A percentile compares a stretch with the other conserved stretches of the same genome.
Evolutionary conservation across 2,797 vertebrate genomes (phyloP).

Genomic region (Myotis findleyi): DNA sequence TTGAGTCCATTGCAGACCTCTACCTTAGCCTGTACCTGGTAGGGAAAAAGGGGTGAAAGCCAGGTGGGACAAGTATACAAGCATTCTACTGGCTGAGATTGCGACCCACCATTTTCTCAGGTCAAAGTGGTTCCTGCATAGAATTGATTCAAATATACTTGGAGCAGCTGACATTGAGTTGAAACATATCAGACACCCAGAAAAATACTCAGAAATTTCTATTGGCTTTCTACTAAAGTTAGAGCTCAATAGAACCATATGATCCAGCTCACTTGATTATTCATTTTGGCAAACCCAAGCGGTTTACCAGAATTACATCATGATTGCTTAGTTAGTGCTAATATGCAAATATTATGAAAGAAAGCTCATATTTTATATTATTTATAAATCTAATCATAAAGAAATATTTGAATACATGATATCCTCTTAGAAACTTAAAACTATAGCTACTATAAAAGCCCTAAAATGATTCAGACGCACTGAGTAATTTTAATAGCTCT

Average conservation of each 20-base stretch:
- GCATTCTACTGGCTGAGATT: neutral
- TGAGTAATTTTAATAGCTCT: neutral
- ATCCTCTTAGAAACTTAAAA: slow-evolving; percentile 51
- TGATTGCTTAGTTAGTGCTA: neutral
- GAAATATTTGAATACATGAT: neutral
- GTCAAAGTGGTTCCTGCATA: neutral
- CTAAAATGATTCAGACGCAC: neutral
- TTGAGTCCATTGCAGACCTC: neutral
- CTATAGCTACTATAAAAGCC: neutral
- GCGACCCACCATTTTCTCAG: neutral
- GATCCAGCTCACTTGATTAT: neutral
- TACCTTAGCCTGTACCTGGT: neutral
- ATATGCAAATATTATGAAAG: neutral
- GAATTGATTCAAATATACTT: neutral
- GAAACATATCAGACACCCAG: neutral
- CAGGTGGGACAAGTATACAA: neutral
- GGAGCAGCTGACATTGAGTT: neutral
- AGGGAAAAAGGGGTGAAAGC: neutral
- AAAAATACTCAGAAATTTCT: slow-evolving; percentile 18
- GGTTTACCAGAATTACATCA: slow-evolving; percentile 51
- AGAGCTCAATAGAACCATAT: neutral
- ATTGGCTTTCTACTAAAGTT: neutral
- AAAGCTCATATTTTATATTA: neutral
- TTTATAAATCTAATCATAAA: slow-evolving; percentile 25
- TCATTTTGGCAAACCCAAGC: slow-evolving; percentile 19